Evolutionary conservation across 2,113 vertebrate species (phyloP).

Genomic region (Oenanthe oenanthe): DNA sequence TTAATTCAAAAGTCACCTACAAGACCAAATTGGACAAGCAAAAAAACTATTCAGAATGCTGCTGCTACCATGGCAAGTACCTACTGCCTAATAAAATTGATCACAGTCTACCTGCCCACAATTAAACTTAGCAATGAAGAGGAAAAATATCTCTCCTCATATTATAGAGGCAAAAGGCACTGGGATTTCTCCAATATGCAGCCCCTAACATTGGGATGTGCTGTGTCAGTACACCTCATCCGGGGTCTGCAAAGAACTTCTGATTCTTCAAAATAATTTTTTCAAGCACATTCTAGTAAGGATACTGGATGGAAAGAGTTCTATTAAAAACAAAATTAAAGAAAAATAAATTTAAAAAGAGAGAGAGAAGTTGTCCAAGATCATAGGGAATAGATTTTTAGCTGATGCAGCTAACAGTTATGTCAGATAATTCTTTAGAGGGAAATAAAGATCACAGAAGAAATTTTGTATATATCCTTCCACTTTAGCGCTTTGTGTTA

Average conservation of each 20-base stretch:
- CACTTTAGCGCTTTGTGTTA: background rate
- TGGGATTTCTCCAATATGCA: background rate
- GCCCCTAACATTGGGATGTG: background rate
- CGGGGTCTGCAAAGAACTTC: background rate
- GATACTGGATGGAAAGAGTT: background rate
- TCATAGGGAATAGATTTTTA: background rate
- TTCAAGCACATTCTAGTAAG: background rate
- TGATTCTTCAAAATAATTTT: background rate
- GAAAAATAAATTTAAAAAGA: background rate
- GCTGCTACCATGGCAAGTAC: background rate
- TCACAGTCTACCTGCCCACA: background rate
- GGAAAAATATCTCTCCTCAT: background rate
- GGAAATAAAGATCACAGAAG: background rate
- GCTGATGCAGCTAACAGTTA: background rate
- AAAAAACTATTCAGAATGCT: conserved; percentile 1
- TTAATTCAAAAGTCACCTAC: background rate
- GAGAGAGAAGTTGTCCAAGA: background rate
- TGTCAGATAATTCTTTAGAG: background rate
- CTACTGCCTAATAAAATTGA: background rate
- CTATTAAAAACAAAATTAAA: background rate
- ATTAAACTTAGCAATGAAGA: background rate
- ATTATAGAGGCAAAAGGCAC: background rate
- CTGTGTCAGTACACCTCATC: background rate
- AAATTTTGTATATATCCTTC: background rate
- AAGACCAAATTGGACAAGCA: background rate